phyloP scores from a whole-genome alignment of 1,140 invertebrate species.

The Asobara japonica region DNA sequence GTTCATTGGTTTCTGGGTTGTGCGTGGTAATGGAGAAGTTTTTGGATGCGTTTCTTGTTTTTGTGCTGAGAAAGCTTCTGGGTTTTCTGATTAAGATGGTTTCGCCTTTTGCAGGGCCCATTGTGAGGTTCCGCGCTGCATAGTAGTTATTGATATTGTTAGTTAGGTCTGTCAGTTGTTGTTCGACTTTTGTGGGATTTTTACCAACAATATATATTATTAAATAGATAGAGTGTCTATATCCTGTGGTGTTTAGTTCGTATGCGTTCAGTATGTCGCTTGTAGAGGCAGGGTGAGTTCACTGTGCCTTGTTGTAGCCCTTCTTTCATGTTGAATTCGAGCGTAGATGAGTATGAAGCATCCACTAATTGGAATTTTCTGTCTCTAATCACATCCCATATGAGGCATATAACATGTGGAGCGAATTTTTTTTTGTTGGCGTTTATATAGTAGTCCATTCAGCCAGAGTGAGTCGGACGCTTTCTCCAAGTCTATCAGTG shows the following conservation, averaged over 20 bases:
- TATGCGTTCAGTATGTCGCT: conserved; percentile 8
- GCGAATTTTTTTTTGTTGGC: background rate
- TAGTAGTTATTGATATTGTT: conserved; percentile 25
- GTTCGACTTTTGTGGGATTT: background rate
- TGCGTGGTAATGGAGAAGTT: background rate
- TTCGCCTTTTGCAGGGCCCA: conserved; percentile 31
- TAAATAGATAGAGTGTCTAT: conserved; percentile 6
- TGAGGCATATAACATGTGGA: background rate
- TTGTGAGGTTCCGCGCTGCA: conserved; percentile 24
- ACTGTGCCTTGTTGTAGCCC: conserved; percentile 40
- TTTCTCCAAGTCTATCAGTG: conserved; percentile 9
- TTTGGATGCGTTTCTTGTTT: background rate
- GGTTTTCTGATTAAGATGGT: conserved; percentile 29
- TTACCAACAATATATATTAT: conserved; percentile 22
- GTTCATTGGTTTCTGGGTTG: background rate
- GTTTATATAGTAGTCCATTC: background rate
- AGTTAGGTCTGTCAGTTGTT: conserved; percentile 8
- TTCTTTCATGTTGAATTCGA: conserved; percentile 26
- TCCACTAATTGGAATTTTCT: conserved; percentile 6
- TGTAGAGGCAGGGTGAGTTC: too few relatives aligned
- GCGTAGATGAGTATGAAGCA: background rate
- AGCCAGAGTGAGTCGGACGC: conserved; percentile 15
- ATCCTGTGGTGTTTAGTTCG: background rate
- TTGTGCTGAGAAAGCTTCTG: background rate
- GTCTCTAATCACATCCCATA: background rate